Evolutionary conservation across 2,113 vertebrate species (phyloP).

Genomic region (Australoheros scitulus): DNA sequence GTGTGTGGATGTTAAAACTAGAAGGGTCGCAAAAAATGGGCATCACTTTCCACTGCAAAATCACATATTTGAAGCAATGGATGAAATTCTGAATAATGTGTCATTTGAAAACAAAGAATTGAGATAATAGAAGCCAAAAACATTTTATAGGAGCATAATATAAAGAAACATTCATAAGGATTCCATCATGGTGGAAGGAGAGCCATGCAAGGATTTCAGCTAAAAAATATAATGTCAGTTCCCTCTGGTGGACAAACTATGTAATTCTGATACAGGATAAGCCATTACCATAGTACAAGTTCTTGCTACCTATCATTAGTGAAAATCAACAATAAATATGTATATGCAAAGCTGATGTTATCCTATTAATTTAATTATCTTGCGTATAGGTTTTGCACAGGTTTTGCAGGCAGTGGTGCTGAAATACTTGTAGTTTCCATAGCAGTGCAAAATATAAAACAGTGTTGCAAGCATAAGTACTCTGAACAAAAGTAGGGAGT

Average conservation of each 20-base stretch:
- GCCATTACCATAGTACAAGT: not conserved
- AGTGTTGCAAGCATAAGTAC: not conserved
- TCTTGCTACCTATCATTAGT: not conserved
- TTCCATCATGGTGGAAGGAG: not conserved
- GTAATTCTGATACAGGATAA: not conserved
- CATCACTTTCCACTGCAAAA: not conserved
- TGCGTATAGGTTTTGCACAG: not conserved
- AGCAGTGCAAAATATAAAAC: not conserved
- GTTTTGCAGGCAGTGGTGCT: not conserved
- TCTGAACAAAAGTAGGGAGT: not conserved
- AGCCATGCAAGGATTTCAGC: not conserved
- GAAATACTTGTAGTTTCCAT: not conserved
- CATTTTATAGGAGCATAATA: too few relatives aligned
- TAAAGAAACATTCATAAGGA: too few relatives aligned
- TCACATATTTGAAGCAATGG: not conserved
- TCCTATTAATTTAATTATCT: not conserved
- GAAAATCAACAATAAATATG: not conserved
- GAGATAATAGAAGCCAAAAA: too few relatives aligned
- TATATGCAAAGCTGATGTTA: not conserved
- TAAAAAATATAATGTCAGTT: not conserved
- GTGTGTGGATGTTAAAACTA: not conserved
- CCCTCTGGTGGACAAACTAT: slow-evolving; percentile 14
- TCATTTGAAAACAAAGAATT: too few relatives aligned
- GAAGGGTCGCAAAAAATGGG: not conserved
- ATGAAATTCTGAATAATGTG: too few relatives aligned